Evolutionary conservation across 2,888 invertebrate genomes (phyloP), one percentile per base, ranked within the genome.

Genomic region (Synanthedon formicaeformis): DNA sequence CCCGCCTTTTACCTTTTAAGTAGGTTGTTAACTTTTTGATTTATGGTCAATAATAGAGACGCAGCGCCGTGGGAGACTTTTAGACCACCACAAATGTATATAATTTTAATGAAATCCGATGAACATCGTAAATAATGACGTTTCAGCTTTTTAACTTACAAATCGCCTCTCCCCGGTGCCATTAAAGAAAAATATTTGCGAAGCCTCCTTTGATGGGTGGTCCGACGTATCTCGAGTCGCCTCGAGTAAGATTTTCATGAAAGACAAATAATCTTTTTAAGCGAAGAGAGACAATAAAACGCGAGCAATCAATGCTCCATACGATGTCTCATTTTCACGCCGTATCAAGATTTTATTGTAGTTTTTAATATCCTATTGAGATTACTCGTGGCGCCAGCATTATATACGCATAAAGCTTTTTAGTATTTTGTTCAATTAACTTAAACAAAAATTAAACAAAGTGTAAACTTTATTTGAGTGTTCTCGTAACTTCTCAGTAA

Each of bases 11-110:
- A 79, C 80, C 85, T 87, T 85, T 85, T 87, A 86, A 86, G 85
- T 82, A 86, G 83, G 87, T 87, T 86, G 87, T 87, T 87, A 87
- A 86, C 83, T 82, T 87, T 87, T 86, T 86, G 87, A 87, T 87
- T 87, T 86, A 87, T 84, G 81, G 78, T 79, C 84, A 85, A 86
- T 86, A 87, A 87, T 87, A 86, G 85, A 86, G 86, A 85, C 76
- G 81, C 82, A 84, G 81, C 84, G 73, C 85, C 80, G 84, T 86
- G 86, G 85, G 87, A 86, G 84, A 81, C 83, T 83, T 61, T 61
- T 66, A 69, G 75, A 77, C 82, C 78, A 79, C 80, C 76, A 76
- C 70, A 78, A 79, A 75, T 70, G 78, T 77, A 81, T 23, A 23
- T 81, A 81, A 81, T 83, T 81, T 81, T 81, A 81, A 83, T 78